phyloP scores from a whole-genome alignment of 2,797 vertebrate species.

The Argentina silus region DNA sequence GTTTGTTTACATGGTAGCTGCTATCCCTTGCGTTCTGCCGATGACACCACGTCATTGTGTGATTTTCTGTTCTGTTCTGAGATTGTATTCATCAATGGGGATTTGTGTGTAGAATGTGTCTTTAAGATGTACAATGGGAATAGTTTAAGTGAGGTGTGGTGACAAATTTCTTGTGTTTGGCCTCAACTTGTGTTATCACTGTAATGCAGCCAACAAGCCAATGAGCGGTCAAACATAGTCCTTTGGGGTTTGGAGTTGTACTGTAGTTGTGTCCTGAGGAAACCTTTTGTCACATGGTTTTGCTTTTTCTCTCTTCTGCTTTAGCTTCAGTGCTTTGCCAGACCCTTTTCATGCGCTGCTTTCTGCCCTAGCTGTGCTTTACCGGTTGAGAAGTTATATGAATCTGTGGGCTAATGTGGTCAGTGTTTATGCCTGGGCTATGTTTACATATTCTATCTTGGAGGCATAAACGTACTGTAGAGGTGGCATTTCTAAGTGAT shows the following conservation, averaged over 20 bases:
- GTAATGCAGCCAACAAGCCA: not conserved
- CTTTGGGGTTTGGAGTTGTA: conserved; percentile 24
- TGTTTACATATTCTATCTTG: conserved; percentile 48
- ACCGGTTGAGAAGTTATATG: conserved; percentile 38
- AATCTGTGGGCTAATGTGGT: conserved; percentile 41
- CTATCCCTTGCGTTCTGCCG: not conserved
- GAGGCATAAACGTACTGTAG: conserved; percentile 73
- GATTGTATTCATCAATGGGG: not conserved
- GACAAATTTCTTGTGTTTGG: not conserved
- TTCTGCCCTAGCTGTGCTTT: conserved; percentile 63
- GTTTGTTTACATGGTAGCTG: conserved; percentile 7
- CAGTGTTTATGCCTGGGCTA: conserved; percentile 52
- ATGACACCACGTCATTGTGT: not conserved
- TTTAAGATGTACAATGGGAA: not conserved
- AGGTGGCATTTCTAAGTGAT: conserved; percentile 64
- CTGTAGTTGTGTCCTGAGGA: conserved; percentile 29
- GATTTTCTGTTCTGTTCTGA: not conserved
- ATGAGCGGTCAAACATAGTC: not conserved
- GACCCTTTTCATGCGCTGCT: conserved; percentile 34
- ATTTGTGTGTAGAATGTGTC: not conserved
- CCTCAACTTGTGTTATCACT: not conserved
- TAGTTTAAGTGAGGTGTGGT: not conserved
- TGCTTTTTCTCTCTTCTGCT: conserved; percentile 54
- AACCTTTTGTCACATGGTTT: conserved; percentile 36
- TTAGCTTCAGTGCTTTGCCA: conserved; percentile 33